These are phyloP conservation scores for Drosophila azteca DNA, from an alignment of 1,140 invertebrate species.

Conservation along the genomic window DNA sequence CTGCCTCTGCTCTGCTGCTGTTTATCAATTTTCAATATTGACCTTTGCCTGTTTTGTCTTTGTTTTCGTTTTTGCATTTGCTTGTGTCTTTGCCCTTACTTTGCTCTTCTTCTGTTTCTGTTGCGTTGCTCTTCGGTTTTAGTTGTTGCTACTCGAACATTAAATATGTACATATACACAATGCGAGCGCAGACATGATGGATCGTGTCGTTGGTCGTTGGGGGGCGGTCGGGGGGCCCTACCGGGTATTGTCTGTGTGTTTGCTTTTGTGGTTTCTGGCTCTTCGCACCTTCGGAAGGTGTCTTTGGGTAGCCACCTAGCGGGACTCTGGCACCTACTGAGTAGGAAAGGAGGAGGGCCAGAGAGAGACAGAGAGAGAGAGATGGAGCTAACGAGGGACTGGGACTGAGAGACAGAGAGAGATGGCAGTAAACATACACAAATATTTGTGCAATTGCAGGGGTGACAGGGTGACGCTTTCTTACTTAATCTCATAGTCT, in stretches of 20 bases:
- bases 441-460: conserved; percentile 64
- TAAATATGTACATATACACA: conserved; percentile 63
- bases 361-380: conserved; percentile 1
- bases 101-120: conserved; percentile 32
- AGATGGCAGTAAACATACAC: conserved; percentile 33
- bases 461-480: conserved; percentile 27
- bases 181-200: background rate
- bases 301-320: conserved; percentile 37
- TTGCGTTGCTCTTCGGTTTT: conserved; percentile 38
- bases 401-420: conserved; percentile 9
- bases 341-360: background rate
- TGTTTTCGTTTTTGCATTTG: conserved; percentile 53
- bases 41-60: conserved; percentile 70
- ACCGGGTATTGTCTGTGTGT: conserved; percentile 41
- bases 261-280: conserved; percentile 49
- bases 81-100: conserved; percentile 47
- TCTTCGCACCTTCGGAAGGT: conserved; percentile 61
- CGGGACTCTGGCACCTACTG: conserved; percentile 10
- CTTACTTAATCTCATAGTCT: background rate
- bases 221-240: conserved; percentile 6
- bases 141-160: conserved; percentile 51
- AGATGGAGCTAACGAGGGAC: background rate
- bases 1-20: conserved; percentile 59
- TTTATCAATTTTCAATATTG: conserved; percentile 82
- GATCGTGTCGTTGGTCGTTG: too few relatives aligned